Evolutionary conservation across 2,888 invertebrate species (phyloP).

Genomic region (Tetheella fluctuosa): DNA sequence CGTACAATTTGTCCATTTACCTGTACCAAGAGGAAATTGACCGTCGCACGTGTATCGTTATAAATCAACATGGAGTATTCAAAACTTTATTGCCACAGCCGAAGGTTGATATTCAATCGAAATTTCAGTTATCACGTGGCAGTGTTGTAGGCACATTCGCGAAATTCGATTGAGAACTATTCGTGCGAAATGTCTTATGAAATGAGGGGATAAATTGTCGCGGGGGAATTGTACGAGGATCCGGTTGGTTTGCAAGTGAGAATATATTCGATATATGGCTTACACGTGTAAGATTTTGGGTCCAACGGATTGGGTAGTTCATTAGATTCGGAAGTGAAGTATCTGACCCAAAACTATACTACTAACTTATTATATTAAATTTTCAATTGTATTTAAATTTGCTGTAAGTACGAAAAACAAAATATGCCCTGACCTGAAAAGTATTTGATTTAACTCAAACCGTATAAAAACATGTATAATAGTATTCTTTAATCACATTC

Average conservation of each 20-base stretch:
- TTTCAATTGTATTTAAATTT: too few species aligned
- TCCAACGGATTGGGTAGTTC: not conserved
- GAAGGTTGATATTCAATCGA: conserved; percentile 32
- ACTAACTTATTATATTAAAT: too few species aligned
- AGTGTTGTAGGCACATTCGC: conserved; percentile 48
- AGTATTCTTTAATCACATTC: not conserved
- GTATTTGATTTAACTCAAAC: too few species aligned
- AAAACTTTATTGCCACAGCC: conserved; percentile 25
- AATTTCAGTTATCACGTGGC: conserved; percentile 28
- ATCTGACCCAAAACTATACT: not conserved
- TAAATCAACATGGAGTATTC: conserved; percentile 20
- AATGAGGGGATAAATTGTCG: conserved; percentile 63
- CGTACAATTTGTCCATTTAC: conserved; percentile 41
- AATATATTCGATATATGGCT: conserved; percentile 13
- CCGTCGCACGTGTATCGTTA: conserved; percentile 49
- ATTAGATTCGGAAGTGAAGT: conserved; percentile 18
- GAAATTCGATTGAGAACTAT: conserved; percentile 58
- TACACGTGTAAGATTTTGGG: not conserved
- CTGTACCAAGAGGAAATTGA: conserved; percentile 56
- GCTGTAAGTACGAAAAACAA: too few species aligned
- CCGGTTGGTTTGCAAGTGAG: conserved; percentile 31
- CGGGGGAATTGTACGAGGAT: conserved; percentile 44
- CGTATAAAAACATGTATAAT: too few species aligned
- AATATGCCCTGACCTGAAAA: too few species aligned
- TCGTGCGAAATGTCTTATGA: conserved; percentile 65